Evolutionary conservation across 2,888 invertebrate species (phyloP).

Genomic region (Heliconius aoede): DNA sequence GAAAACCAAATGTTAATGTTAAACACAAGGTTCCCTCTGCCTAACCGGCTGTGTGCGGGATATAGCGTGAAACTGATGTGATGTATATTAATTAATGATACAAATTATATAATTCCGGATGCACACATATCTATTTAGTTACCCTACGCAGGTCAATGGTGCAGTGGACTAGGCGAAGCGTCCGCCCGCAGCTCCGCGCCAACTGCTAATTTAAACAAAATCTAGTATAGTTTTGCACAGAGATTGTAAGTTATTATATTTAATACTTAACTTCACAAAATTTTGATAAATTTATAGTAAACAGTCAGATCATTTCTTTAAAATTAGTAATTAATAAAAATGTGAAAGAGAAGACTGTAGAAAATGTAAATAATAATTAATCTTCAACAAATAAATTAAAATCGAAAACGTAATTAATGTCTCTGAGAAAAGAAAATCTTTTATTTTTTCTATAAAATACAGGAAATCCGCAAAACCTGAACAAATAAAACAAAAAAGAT

Average conservation of each 20-base stretch:
- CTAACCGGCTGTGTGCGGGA: too few species aligned
- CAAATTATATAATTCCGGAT: conserved; percentile 16
- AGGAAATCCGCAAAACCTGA: too few species aligned
- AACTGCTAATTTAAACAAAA: conserved; percentile 69
- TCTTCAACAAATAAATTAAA: not conserved
- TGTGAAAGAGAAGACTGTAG: not conserved
- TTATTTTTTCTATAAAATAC: too few species aligned
- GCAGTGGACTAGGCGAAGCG: conserved; percentile 81
- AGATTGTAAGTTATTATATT: conserved; percentile 12
- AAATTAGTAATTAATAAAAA: not conserved
- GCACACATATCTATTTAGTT: conserved; percentile 57
- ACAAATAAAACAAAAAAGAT: too few species aligned
- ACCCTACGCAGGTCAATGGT: conserved; percentile 82
- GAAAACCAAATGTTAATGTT: not conserved
- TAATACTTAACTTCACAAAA: not conserved
- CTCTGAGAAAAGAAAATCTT: not conserved
- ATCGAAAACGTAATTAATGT: not conserved
- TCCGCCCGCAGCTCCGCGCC: conserved; percentile 72
- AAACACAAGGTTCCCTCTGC: too few species aligned
- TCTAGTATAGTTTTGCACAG: conserved; percentile 54
- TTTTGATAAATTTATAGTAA: not conserved
- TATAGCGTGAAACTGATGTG: not conserved
- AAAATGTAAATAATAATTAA: not conserved
- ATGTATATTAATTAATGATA: not conserved
- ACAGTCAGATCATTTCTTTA: not conserved